A percentile compares a stretch with the other conserved stretches of the same genome.
Conservation (phyloP, 2,113 vertebrate genomes). For the Desmodus rotundus region DNA sequence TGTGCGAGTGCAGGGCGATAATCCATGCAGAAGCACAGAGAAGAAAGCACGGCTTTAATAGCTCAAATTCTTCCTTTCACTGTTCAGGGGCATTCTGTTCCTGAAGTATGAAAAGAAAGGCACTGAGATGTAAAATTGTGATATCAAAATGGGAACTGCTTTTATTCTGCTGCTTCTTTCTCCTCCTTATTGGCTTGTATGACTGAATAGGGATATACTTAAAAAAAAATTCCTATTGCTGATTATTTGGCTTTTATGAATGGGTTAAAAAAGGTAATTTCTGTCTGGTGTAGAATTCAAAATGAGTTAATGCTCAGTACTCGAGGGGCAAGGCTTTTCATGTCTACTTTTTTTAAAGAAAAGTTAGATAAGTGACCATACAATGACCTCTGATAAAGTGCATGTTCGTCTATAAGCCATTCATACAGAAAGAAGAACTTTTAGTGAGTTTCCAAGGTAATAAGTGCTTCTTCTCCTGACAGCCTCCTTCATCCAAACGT, state of each 20-base stretch:
- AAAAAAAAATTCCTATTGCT: background rate
- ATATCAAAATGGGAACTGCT: background rate
- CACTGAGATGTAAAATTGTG: background rate
- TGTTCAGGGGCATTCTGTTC: slow-evolving; percentile 39
- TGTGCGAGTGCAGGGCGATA: background rate
- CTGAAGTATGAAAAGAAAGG: slow-evolving; percentile 16
- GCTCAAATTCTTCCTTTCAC: slow-evolving; percentile 35
- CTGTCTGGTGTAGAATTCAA: background rate
- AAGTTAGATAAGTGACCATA: background rate
- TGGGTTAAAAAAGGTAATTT: background rate
- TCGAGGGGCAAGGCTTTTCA: background rate
- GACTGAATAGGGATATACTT: background rate
- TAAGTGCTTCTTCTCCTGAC: background rate
- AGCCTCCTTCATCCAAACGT: background rate
- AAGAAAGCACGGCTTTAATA: slow-evolving; percentile 16
- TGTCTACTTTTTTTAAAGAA: background rate
- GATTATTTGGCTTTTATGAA: background rate
- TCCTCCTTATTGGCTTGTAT: background rate
- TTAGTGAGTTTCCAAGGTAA: background rate
- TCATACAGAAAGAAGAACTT: background rate
- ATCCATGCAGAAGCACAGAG: slow-evolving; percentile 1
- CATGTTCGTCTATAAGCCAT: background rate
- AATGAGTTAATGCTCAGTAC: background rate
- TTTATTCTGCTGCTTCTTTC: background rate
- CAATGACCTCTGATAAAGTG: background rate